Conservation (phyloP, 2,888 invertebrate species). For the Gnatocerus cornutus region DNA sequence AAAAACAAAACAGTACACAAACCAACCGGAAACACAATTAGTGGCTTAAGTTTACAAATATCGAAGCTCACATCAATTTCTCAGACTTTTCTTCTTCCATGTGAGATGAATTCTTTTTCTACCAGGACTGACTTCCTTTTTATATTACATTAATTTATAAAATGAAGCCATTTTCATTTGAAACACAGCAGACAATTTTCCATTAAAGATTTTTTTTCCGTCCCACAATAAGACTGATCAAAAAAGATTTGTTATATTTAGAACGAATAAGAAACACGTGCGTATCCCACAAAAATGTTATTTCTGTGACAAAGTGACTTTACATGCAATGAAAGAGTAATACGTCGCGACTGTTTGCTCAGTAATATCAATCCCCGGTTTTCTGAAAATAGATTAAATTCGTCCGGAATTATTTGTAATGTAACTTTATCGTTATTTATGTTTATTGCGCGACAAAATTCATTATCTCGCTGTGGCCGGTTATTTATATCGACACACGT, state of each 20-base stretch:
- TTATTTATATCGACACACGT: constrained; percentile 21
- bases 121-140: background rate
- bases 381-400: background rate
- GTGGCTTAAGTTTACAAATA: no score
- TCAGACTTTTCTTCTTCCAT: background rate
- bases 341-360: constrained; percentile 16
- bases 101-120: background rate
- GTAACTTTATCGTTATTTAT: constrained; percentile 11
- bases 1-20: no score
- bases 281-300: constrained; percentile 48
- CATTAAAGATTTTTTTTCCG: constrained; percentile 7
- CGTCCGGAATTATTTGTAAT: no score
- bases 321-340: constrained; percentile 38
- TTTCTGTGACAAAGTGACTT: constrained; percentile 48
- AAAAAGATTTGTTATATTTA: constrained; percentile 46
- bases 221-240: constrained; percentile 36
- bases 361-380: background rate
- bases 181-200: constrained; percentile 6
- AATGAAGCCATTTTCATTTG: background rate
- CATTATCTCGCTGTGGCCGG: constrained; percentile 25
- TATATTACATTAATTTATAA: background rate
- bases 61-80: no score
- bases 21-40: no score
- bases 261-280: constrained; percentile 48
- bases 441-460: constrained; percentile 16